Conservation (phyloP, 2,888 invertebrate genomes). For the Oligia fasciuncula region DNA sequence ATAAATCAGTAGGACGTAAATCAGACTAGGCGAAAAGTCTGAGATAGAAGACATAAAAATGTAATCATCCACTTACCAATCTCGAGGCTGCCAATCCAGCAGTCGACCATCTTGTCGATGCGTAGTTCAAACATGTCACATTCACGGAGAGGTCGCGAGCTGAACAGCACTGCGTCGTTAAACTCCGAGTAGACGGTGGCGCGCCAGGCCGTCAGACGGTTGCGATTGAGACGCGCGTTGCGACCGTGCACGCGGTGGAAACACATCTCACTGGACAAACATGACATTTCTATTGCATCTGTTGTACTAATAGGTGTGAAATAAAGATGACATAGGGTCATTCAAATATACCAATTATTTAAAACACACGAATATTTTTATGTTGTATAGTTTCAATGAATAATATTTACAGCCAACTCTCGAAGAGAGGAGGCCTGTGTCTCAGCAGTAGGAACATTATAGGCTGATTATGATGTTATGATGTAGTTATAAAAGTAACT, state of each 20-base stretch:
- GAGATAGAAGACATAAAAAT: conserved; percentile 7
- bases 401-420: no score
- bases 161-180: conserved; percentile 98
- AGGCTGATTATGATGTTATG: background rate
- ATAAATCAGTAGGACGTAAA: background rate
- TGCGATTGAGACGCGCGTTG: conserved; percentile 95
- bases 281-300: background rate
- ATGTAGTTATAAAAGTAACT: background rate
- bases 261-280: conserved; percentile 92
- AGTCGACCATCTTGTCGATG: conserved; percentile 96
- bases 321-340: background rate
- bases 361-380: background rate
- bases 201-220: conserved; percentile 95
- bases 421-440: no score
- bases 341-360: background rate
- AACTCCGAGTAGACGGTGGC: conserved; percentile 97
- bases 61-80: conserved; percentile 89
- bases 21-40: background rate
- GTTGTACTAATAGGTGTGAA: background rate
- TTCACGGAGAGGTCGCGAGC: conserved; percentile 95
- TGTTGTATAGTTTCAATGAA: no score
- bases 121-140: conserved; percentile 97
- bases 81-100: conserved; percentile 98
- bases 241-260: conserved; percentile 97
- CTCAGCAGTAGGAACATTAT: no score